Evolutionary conservation across 2,888 invertebrate genomes (phyloP), one percentile per base, ranked within the genome.

Genomic region (Galeruca laticollis): DNA sequence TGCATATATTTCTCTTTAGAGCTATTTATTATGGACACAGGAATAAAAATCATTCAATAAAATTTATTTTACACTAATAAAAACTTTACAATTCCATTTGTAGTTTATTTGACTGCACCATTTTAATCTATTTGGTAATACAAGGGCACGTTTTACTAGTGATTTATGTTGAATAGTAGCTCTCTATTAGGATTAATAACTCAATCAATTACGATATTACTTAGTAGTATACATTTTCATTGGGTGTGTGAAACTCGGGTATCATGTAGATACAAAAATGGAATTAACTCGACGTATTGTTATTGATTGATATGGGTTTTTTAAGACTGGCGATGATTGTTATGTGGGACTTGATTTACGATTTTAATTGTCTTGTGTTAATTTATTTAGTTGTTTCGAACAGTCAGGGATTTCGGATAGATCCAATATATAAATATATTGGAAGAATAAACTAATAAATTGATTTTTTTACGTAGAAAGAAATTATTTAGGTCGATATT

Each of bases 141-240:
- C 26, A 13, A 47, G 15, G 11, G 31, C 49, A 15, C 15, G 20
- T 51, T 33, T 61, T 18, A 35, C 51, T 31, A 61, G 1, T 35
- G 56, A 57, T 57, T 62, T 62, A 62, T 62, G 26, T 15, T 37
- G 20, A 35, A 35, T 62, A 37, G 52, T 62, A 62, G 62, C 52
- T 21, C 52, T 62, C 37, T 65, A 57, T 65, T 56, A 65, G 65
- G 35, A 57, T 65, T 65, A 65, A 65, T 65, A 65, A 57, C 57
- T 57, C 65, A 65, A 65, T 65, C 57, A 65, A 65, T 65, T 65
- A 65, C 51, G 49, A 33, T 47, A 65, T 65, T 65, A 65, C 57
- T 57, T 57, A 57, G 57, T 57, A 33, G 47, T 54, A 65, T 65
- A 65, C 65, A 65, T 65, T 65, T 65, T 57, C 54, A 65, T 65